Percentiles rank a stretch among this genome's conserved stretches.
These are phyloP conservation scores for Drosophila nebulosa DNA, from an alignment of 1,140 invertebrate genomes.

Conservation along the genomic window DNA sequence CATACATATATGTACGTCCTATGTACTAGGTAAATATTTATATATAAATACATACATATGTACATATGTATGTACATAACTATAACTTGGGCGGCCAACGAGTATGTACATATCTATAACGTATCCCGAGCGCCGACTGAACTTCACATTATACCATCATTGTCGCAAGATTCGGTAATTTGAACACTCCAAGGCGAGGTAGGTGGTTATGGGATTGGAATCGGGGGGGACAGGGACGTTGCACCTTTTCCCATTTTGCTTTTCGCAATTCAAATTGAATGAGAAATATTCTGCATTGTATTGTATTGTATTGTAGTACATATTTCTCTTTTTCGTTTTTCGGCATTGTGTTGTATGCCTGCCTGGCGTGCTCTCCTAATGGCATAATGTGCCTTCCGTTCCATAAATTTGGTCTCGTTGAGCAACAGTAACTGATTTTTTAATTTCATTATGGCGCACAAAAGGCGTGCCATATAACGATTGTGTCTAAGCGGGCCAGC, in stretches of 20 bases:
- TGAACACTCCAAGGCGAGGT: slow-evolving; percentile 32
- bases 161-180: slow-evolving; percentile 56
- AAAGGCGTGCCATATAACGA: slow-evolving; percentile 53
- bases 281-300: slow-evolving; percentile 21
- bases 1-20: neutral
- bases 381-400: slow-evolving; percentile 69
- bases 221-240: neutral
- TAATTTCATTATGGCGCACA: slow-evolving; percentile 78
- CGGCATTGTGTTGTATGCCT: slow-evolving; percentile 35
- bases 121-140: slow-evolving; percentile 27
- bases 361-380: slow-evolving; percentile 48
- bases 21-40: neutral
- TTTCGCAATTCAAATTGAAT: slow-evolving; percentile 30
- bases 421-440: slow-evolving; percentile 78
- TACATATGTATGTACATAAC: slow-evolving; percentile 22
- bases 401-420: slow-evolving; percentile 26
- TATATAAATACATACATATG: too few species aligned
- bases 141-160: slow-evolving; percentile 51
- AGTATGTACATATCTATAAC: neutral
- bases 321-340: slow-evolving; percentile 18
- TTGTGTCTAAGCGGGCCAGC: slow-evolving; percentile 12
- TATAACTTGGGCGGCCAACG: neutral
- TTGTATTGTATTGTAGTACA: neutral
- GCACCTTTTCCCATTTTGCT: slow-evolving; percentile 25
- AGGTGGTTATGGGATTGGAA: neutral